A percentile compares a stretch with the other conserved stretches of the same genome.
Evolutionary conservation across 64 coral and sea anemone species (phyloP).

Genomic region (Cladopsammia gracilis): DNA sequence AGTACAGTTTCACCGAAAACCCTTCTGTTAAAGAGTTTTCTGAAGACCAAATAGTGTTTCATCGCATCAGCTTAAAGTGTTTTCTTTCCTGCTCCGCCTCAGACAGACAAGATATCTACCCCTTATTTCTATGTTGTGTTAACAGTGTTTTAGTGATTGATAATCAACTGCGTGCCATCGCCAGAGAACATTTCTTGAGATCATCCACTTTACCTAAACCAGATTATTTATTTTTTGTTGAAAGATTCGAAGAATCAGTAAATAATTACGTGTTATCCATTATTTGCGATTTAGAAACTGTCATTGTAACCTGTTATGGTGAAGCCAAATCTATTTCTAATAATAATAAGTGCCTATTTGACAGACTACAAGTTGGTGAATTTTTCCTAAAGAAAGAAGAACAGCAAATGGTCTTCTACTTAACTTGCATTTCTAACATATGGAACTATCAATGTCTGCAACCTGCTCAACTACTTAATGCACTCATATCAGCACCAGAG

Average conservation of each 20-base stretch:
- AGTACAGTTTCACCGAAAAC: background rate
- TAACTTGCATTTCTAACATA: background rate
- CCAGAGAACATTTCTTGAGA: background rate
- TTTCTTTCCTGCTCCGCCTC: background rate
- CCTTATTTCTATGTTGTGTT: background rate
- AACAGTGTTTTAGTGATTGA: background rate
- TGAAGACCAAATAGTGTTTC: background rate
- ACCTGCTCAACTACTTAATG: background rate
- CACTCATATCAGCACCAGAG: conserved; percentile 10
- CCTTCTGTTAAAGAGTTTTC: background rate
- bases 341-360: background rate
- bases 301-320: background rate
- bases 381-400: conserved; percentile 1
- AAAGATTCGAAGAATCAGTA: no score
- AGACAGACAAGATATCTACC: background rate
- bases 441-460: no score
- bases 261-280: background rate
- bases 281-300: background rate
- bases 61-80: background rate
- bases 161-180: no score
- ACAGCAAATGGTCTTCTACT: background rate
- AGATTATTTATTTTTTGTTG: background rate
- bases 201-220: background rate
- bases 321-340: background rate
- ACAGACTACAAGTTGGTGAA: background rate